Conservation (phyloP, 2,797 vertebrate genomes). For the Phalanger gymnotis region DNA sequence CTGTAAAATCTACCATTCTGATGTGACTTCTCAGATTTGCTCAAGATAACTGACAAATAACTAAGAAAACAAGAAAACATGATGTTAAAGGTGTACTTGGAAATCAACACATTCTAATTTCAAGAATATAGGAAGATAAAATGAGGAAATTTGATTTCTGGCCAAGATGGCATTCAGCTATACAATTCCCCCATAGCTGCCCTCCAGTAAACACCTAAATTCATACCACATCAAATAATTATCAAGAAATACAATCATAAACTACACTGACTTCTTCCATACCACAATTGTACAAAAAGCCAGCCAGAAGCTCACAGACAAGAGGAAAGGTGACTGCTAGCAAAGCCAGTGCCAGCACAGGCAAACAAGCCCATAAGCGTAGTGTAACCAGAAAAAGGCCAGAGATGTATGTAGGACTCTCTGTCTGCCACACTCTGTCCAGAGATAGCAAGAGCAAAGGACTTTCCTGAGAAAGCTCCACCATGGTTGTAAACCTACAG, state of each 20-base stretch:
- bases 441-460: not conserved
- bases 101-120: slow-evolving; percentile 63
- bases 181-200: not conserved
- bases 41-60: slow-evolving; percentile 61
- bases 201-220: slow-evolving; percentile 43
- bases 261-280: not conserved
- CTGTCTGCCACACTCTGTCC: not conserved
- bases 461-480: not conserved
- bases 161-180: not conserved
- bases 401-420: not conserved
- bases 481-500: not conserved
- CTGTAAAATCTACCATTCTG: not conserved
- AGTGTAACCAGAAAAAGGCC: not conserved
- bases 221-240: not conserved
- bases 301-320: not conserved
- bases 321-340: not conserved
- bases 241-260: not conserved
- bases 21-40: not conserved
- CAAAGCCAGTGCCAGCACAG: not conserved
- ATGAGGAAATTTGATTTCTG: not conserved
- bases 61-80: slow-evolving; percentile 47
- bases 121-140: slow-evolving; percentile 52
- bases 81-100: slow-evolving; percentile 51
- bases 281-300: not conserved
- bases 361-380: not conserved